Percentiles rank a stretch among this genome's conserved stretches.
Evolutionary conservation across 2,888 invertebrate genomes (phyloP).

Genomic region (Saturnia pavonia): DNA sequence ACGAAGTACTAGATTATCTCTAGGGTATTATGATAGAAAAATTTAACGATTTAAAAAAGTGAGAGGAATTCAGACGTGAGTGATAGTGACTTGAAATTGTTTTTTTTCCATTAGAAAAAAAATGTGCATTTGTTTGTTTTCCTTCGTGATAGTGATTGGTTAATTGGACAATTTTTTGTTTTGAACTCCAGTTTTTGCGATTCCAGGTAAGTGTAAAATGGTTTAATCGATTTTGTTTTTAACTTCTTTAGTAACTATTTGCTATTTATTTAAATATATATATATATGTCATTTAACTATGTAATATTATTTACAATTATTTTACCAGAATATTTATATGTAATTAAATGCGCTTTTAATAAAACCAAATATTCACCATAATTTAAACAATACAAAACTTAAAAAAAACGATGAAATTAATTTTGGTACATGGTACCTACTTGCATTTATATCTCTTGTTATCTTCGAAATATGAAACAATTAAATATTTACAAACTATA

Average conservation of each 20-base stretch:
- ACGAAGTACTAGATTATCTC: not conserved
- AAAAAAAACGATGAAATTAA: no score
- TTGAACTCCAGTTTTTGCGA: not conserved
- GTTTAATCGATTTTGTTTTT: not conserved
- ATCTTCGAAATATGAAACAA: not conserved
- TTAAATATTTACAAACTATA: not conserved
- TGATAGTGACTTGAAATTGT: not conserved
- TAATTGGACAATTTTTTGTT: not conserved
- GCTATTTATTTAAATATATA: not conserved
- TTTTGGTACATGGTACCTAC: not conserved
- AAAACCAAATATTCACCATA: no score
- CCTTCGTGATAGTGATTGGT: not conserved
- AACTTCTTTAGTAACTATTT: not conserved
- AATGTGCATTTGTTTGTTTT: conserved; percentile 8
- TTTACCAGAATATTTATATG: no score
- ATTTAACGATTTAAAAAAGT: not conserved
- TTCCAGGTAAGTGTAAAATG: not conserved
- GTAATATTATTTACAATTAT: no score
- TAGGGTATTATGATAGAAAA: not conserved
- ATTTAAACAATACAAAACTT: no score
- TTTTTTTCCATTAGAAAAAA: not conserved
- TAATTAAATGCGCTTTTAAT: no score
- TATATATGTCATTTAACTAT: no score
- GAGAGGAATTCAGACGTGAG: not conserved
- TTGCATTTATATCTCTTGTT: not conserved